These are phyloP conservation scores for Cryptomyrus ogoouensis DNA, from an alignment of 2,113 vertebrate genomes.

Conservation along the genomic window DNA sequence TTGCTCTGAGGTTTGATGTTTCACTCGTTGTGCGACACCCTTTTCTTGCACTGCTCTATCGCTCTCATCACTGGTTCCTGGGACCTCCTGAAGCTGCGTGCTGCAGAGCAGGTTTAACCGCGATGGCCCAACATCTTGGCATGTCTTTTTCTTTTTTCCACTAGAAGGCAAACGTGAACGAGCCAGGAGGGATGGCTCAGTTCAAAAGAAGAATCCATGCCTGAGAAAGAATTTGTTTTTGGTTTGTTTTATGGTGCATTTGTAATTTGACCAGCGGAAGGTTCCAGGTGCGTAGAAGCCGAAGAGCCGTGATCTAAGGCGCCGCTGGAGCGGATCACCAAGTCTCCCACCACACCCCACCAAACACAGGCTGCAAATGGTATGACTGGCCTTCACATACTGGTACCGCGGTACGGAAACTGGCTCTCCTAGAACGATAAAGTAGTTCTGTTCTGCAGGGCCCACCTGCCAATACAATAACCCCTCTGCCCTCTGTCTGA, in stretches of 20 bases:
- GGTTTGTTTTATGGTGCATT: neutral
- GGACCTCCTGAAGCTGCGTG: neutral
- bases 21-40: neutral
- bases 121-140: neutral
- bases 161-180: neutral
- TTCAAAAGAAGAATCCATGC: neutral
- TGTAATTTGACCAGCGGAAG: neutral
- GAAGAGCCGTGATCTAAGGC: neutral
- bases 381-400: neutral
- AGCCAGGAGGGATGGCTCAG: neutral
- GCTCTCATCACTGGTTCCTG: neutral
- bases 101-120: neutral
- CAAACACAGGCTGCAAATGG: neutral
- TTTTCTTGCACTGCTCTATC: neutral
- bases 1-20: slow-evolving; percentile 6
- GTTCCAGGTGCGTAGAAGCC: neutral
- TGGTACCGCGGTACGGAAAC: neutral
- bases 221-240: neutral
- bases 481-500: neutral
- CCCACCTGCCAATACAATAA: neutral
- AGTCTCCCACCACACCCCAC: neutral
- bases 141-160: neutral
- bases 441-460: neutral
- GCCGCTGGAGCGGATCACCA: neutral
- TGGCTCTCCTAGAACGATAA: neutral